Evolutionary conservation across 1,140 invertebrate genomes (phyloP).

Genomic region (Ooceraea biroi): DNA sequence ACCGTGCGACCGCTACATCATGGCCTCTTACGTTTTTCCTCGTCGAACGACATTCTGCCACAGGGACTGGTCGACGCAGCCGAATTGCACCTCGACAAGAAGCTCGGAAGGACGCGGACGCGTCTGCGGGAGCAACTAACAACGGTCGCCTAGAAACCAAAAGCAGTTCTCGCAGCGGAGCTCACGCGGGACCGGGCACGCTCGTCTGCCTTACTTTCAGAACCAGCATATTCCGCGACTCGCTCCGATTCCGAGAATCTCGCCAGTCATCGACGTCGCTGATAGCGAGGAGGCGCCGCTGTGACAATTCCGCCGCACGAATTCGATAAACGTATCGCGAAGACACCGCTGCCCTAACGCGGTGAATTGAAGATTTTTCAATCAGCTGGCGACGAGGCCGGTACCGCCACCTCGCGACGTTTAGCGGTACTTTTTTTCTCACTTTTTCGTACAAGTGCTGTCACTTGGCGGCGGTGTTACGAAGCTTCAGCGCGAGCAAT

Average conservation of each 20-base stretch:
- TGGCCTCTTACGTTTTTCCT: slow-evolving; percentile 72
- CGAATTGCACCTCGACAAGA: slow-evolving; percentile 44
- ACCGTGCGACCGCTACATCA: not conserved
- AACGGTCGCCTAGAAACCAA: slow-evolving; percentile 66
- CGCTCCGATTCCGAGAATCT: slow-evolving; percentile 2
- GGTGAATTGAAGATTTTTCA: not conserved
- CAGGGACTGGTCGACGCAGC: not conserved
- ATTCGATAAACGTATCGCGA: not conserved
- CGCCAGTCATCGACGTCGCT: slow-evolving; percentile 9
- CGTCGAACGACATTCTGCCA: slow-evolving; percentile 65
- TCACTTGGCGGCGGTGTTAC: not conserved
- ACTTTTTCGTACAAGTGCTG: not conserved
- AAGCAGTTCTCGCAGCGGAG: slow-evolving; percentile 60
- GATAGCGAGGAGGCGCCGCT: not conserved
- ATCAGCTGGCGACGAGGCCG: not conserved
- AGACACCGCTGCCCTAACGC: not conserved
- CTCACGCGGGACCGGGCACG: slow-evolving; percentile 21
- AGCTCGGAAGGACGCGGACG: slow-evolving; percentile 9
- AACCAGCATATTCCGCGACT: slow-evolving; percentile 50
- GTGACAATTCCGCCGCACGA: not conserved
- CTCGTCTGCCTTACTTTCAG: slow-evolving; percentile 66
- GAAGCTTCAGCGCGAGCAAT: not conserved
- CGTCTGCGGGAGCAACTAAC: slow-evolving; percentile 35
- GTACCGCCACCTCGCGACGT: not conserved
- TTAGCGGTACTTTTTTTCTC: not conserved